A percentile compares a stretch with the other conserved stretches of the same genome.
Conservation (phyloP, 2,797 vertebrate genomes). For the Helostoma temminkii region DNA sequence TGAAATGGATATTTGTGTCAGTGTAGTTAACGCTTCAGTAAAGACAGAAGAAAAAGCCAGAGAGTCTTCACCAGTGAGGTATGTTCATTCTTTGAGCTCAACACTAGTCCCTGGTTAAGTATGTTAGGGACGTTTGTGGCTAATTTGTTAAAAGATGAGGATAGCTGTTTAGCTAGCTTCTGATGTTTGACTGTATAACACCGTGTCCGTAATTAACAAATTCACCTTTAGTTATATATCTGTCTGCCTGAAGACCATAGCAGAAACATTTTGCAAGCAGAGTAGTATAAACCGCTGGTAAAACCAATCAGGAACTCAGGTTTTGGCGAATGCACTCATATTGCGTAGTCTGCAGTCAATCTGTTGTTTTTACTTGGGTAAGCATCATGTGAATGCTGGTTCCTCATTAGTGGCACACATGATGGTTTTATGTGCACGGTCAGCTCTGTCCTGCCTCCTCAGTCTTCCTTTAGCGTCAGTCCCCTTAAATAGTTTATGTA, state of each 20-base stretch:
- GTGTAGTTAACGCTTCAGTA: too few relatives aligned
- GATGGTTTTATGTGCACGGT: conserved; percentile 28
- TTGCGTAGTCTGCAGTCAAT: neutral
- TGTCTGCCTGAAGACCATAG: accelerated
- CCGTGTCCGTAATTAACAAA: too few relatives aligned
- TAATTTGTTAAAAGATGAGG: too few relatives aligned
- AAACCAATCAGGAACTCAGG: neutral
- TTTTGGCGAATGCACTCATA: neutral
- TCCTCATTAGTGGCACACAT: conserved; percentile 61
- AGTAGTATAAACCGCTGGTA: too few relatives aligned
- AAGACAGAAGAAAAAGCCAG: neutral
- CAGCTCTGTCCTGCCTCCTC: conserved; percentile 37
- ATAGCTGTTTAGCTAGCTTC: neutral
- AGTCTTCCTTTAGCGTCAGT: conserved; percentile 1
- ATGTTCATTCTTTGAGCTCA: neutral
- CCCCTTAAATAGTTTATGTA: conserved; percentile 4
- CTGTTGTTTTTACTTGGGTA: conserved; percentile 6
- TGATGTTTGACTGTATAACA: neutral
- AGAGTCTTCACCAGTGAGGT: conserved; percentile 24
- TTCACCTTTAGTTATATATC: too few relatives aligned
- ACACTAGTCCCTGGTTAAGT: neutral
- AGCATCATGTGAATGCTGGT: conserved; percentile 63
- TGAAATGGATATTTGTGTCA: conserved; percentile 26
- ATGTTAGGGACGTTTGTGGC: neutral
- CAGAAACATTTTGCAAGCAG: too few relatives aligned